Evolutionary conservation across 2,113 vertebrate genomes (phyloP), one percentile per base, ranked within the genome.

Genomic region (Isichthys henryi): DNA sequence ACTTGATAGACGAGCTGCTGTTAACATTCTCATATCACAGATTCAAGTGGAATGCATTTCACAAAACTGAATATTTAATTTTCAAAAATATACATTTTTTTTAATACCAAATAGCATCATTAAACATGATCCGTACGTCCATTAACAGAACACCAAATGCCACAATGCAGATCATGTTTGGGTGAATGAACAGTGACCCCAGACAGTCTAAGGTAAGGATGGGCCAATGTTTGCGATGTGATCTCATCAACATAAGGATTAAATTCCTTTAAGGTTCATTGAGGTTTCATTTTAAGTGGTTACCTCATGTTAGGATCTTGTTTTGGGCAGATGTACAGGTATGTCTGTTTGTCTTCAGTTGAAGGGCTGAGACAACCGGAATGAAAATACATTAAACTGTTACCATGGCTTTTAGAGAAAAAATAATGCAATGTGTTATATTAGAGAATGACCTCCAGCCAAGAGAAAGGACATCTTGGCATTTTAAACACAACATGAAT

Each of bases 401-500:
- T 58, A 27, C 49, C 45, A 43, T 77, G 53, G n/a, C 43, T 84
- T 49, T 90, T 39, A 87, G 70, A 84, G 84, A 70, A 49, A 86
- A 88, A 80, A 39, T 90, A 62, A 88, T 88, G 89, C 39, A 88
- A 88, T 88, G 56, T 66, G 53, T 62, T 62, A 43, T 19, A 88
- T 70, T 88, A 80, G 74, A 5, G n/a, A 88, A 62, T 84, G 74
- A 90, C 85, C 62, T 90, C 52, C 70, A 82, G 86, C 89, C 87
- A 80, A 53, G 27, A 87, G 50, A 88, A 82, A 88, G 87, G 87
- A 84, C 77, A 84, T 84, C 74, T 39, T 90, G 86, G 77, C 90
- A 90, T 90, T 90, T 90, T 27, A 82, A 90, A 66, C 7, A 85
- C 74, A 27, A 31, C 45, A 62, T n/a, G 46, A 88, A 84, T 86